These are phyloP conservation scores for Sander lucioperca DNA, from an alignment of 2,113 vertebrate genomes.

Conservation along the genomic window DNA sequence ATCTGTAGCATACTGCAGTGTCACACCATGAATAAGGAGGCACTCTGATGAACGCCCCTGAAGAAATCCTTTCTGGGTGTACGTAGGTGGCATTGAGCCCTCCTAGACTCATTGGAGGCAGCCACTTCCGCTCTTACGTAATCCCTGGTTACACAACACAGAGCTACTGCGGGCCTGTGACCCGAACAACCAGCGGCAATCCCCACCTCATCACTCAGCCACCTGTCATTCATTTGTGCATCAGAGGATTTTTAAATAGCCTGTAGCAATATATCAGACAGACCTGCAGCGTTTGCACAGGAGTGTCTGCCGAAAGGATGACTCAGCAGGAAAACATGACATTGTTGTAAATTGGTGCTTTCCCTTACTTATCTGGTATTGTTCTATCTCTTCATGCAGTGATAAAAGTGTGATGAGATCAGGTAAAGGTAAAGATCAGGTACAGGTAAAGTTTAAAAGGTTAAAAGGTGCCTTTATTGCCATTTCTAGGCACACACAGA, in stretches of 20 bases:
- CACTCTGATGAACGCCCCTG: neutral
- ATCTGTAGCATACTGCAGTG: neutral
- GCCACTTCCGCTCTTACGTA: slow-evolving; percentile 59
- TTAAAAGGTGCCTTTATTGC: no score
- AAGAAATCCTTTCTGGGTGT: slow-evolving; percentile 23
- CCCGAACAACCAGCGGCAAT: slow-evolving; percentile 47
- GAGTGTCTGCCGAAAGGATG: slow-evolving; percentile 11
- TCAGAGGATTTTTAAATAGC: slow-evolving; percentile 26
- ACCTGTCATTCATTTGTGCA: slow-evolving; percentile 16
- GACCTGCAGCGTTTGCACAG: neutral
- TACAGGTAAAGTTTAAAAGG: neutral
- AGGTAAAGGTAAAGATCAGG: no score
- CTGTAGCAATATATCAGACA: slow-evolving; percentile 11
- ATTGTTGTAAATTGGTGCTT: slow-evolving; percentile 13
- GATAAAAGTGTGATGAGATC: slow-evolving; percentile 25
- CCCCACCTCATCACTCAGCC: slow-evolving; percentile 36
- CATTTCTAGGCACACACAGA: no score
- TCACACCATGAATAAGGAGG: neutral
- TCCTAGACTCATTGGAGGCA: slow-evolving; percentile 41
- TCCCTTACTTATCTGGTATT: slow-evolving; percentile 8
- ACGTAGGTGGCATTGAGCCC: slow-evolving; percentile 49
- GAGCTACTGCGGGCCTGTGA: slow-evolving; percentile 33
- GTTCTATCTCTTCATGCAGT: slow-evolving; percentile 21
- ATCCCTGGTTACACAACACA: slow-evolving; percentile 74
- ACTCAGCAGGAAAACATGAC: slow-evolving; percentile 43